phyloP scores from a whole-genome alignment of 2,113 vertebrate species.

The Sisor rabdophorus region DNA sequence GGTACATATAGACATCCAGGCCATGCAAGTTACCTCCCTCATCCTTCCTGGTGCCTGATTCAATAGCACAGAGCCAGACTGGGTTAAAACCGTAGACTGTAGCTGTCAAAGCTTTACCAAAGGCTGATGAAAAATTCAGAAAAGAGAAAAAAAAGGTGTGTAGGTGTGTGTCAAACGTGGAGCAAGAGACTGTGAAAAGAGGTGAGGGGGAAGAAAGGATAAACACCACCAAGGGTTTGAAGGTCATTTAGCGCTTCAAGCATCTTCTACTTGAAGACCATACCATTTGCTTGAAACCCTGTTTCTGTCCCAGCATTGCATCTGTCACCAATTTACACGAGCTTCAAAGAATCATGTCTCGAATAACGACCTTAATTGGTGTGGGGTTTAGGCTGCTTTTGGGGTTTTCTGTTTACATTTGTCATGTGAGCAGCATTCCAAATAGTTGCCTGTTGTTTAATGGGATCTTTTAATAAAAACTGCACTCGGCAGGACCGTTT shows the following conservation, averaged over 20 bases:
- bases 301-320: neutral
- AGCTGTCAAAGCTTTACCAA: too few species aligned
- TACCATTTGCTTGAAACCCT: neutral
- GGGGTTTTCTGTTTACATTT: constrained; percentile 28
- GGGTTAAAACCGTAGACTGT: too few species aligned
- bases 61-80: too few species aligned
- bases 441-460: constrained; percentile 58
- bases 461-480: constrained; percentile 55
- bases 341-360: constrained; percentile 22
- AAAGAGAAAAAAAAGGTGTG: too few species aligned
- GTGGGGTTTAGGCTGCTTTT: constrained; percentile 43
- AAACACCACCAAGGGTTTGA: neutral
- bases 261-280: neutral
- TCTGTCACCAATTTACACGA: constrained; percentile 25
- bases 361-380: constrained; percentile 45
- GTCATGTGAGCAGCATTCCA: constrained; percentile 54
- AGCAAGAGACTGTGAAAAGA: neutral
- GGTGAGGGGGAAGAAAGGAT: neutral
- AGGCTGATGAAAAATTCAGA: too few species aligned
- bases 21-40: too few species aligned
- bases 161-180: neutral
- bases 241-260: neutral
- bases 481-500: constrained; percentile 50
- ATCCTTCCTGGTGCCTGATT: too few species aligned
- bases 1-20: too few species aligned